A percentile compares a stretch with the other conserved stretches of the same genome.
These are phyloP conservation scores for Oryctes rhinoceros DNA, from an alignment of 1,140 invertebrate genomes.

Conservation along the genomic window DNA sequence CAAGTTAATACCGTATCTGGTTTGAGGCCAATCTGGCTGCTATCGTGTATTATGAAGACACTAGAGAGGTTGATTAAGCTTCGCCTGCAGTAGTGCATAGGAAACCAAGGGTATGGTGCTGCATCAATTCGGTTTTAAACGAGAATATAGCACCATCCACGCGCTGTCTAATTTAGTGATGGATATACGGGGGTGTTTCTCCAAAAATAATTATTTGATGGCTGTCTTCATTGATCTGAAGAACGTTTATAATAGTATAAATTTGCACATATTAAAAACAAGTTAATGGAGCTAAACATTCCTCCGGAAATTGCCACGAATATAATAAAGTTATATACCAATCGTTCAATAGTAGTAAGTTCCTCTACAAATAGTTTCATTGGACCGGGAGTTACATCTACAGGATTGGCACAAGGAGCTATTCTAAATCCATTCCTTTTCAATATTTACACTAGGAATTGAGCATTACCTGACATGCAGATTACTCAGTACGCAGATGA, in stretches of 20 bases:
- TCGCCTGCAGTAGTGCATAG: slow-evolving; percentile 40
- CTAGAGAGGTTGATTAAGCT: slow-evolving; percentile 38
- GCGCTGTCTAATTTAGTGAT: neutral
- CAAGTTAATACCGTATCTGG: neutral
- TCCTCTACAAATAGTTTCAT: neutral
- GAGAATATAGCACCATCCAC: neutral
- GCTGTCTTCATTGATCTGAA: neutral
- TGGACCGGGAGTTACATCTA: neutral
- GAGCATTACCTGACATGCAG: neutral
- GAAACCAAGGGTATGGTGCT: neutral
- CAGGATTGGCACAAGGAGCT: neutral
- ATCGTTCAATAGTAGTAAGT: neutral
- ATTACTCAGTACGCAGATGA: neutral
- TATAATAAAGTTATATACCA: neutral
- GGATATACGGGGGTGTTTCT: neutral
- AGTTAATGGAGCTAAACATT: neutral
- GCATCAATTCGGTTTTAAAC: slow-evolving; percentile 35
- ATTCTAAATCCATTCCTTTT: neutral
- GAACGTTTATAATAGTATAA: neutral
- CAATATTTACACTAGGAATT: neutral
- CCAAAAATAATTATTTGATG: neutral
- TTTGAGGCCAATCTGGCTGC: slow-evolving; percentile 30
- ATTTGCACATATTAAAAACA: neutral
- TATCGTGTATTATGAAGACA: slow-evolving; percentile 42
- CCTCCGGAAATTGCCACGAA: neutral